Base-by-base conservation (phyloP, 2,113 vertebrate species). In the Patagioenas fasciata region DNA sequence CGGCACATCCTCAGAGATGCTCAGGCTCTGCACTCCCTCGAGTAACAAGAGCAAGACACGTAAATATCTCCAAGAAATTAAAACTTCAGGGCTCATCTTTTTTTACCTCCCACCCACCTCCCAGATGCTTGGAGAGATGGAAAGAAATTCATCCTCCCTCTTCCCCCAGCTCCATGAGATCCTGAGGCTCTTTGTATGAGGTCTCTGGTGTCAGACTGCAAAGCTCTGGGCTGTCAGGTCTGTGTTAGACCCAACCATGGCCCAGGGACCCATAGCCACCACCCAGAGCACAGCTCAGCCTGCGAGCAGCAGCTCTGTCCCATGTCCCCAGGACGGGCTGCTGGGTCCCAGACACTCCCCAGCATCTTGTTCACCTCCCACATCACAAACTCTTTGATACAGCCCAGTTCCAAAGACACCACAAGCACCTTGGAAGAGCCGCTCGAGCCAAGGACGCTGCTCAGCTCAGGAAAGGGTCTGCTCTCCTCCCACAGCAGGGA, bases 41-140 rank as follows among this genome's bases (percentile, higher is more conserved):
- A 90, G 85, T 88, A 94, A 85, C 95, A 93, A 56, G 95, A 97
- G 91, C 94, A 84, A 79, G 87, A 71, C 84, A 93, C 91, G 91
- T 94, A 96, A 95, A 95, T 95, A 96, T 93, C 96, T 96, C 91
- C 0, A 8, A 96, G 89, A 84, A 89, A 92, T 94, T 95, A 75
- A 95, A 95, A 95, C 94, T 95, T 91, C 93, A 95, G 95, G 89
- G 91, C 94, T 95, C 89, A 67, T 88, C 85, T 97, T 97, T 97
- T 95, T 95, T 95, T 94, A 90, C 95, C 82, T 95, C 82, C 95
- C 95, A 51, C 93, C 96, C 94, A 93, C 95, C 61, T 93, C 94
- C 95, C 96, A 96, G 95, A 96, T 96, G 95, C 95, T 90, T 94
- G 88, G 85, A 93, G 93, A 94, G 83, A 93, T 89, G 73, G 85